These are phyloP conservation scores for Nematopogon swammerdamellus DNA, from an alignment of 2,888 invertebrate species.

Conservation along the genomic window DNA sequence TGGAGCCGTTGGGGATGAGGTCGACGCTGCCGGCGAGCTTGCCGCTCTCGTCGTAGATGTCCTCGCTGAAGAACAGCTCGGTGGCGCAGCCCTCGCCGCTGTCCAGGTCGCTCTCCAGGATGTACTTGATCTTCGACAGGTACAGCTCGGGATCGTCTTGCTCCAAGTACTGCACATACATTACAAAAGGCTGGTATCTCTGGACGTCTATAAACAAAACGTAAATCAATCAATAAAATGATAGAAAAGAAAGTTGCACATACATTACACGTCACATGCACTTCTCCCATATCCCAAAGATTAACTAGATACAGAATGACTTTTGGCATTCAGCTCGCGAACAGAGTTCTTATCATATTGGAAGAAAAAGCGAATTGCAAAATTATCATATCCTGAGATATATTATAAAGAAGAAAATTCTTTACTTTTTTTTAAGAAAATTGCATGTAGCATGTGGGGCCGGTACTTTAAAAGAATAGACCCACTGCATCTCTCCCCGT, in stretches of 20 bases:
- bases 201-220: too few relatives aligned
- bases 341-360: background rate
- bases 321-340: background rate
- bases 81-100: conserved; percentile 61
- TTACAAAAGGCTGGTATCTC: too few relatives aligned
- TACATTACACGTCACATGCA: too few relatives aligned
- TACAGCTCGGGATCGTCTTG: conserved; percentile 95
- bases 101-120: conserved; percentile 87
- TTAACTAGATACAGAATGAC: background rate
- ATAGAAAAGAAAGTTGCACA: too few relatives aligned
- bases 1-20: conserved; percentile 78
- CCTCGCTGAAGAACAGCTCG: conserved; percentile 86
- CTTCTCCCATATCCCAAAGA: too few relatives aligned
- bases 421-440: too few relatives aligned
- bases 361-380: background rate
- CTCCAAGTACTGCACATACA: conserved; percentile 86
- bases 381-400: too few relatives aligned
- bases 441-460: too few relatives aligned
- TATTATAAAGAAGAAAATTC: too few relatives aligned
- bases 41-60: conserved; percentile 78
- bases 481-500: too few relatives aligned
- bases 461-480: too few relatives aligned
- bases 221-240: too few relatives aligned
- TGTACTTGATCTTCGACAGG: conserved; percentile 89
- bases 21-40: conserved; percentile 76